phyloP scores from a whole-genome alignment of 1,140 invertebrate species.

The Cydia amplana region DNA sequence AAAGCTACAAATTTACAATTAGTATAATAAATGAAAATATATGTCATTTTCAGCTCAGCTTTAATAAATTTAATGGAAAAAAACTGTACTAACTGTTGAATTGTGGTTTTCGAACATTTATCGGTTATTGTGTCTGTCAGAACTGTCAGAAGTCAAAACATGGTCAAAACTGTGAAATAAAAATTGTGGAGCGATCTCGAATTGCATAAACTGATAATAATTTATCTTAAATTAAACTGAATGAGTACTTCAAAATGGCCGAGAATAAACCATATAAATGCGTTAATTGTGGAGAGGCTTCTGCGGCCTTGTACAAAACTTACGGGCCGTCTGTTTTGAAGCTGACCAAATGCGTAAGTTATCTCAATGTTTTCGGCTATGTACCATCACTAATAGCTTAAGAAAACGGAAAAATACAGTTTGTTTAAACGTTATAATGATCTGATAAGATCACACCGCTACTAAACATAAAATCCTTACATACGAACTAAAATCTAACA shows the following conservation, averaged over 20 bases:
- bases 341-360: constrained; percentile 86
- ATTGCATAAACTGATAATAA: not conserved
- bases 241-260: constrained; percentile 37
- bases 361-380: constrained; percentile 28
- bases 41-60: no score
- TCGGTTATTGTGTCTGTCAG: not conserved
- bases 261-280: constrained; percentile 78
- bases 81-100: not conserved
- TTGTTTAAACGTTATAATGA: not conserved
- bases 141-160: not conserved
- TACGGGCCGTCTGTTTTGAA: constrained; percentile 86
- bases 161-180: not conserved
- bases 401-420: not conserved
- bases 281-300: constrained; percentile 83
- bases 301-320: constrained; percentile 82
- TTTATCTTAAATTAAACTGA: not conserved
- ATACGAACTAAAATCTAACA: not conserved
- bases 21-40: no score
- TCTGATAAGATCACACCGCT: not conserved
- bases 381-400: not conserved
- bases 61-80: no score
- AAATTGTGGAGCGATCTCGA: not conserved
- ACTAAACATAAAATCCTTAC: not conserved
- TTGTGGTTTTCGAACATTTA: not conserved
- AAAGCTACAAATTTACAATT: no score